Evolutionary conservation across 2,113 vertebrate genomes (phyloP), one percentile per base, ranked within the genome.

Genomic region (Lampris megalopsis): DNA sequence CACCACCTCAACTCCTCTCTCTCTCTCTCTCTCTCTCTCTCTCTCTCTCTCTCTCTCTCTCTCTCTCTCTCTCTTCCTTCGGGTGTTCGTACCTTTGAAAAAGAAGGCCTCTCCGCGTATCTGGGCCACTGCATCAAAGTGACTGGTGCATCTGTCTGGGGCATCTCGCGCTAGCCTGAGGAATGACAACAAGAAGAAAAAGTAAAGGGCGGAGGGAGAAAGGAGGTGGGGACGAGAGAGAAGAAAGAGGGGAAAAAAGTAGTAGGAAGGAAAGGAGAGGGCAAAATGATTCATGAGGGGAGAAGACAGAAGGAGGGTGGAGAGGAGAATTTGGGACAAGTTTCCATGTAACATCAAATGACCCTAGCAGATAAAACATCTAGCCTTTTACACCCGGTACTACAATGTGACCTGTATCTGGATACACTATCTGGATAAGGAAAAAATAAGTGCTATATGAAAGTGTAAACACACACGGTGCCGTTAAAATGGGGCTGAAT

Each of bases 51-150:
- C 37, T 54, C 50, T 24, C 42, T 37, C 8, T 36, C 11, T 13
- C n/a, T 38, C 8, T 13, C 50, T 53, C 41, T 4, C 9, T 40
- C 11, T 38, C n/a, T 50, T 53, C 10, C 48, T 40, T 57, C 5
- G 57, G 37, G 63, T 24, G 73, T 42, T 45, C 68, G 74, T 93
- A 99, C 98, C 98, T 97, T 98, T 99, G 86, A 99, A 99, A 87
- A 99, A 99, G 93, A 99, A 99, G 42, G 97, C 97, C 87, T 99
- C 98, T 2, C 98, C 98, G 2, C 98, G 94, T 90, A 99, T 99
- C 92, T 99, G 97, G 63, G 98, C 98, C 86, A 99, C 97, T 0
- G 98, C 98, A 0, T 99, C 98, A 0, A 99, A 99, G 83, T 96
- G 92, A 0, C 94, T 91, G 70, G 83, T 94, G 82, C 98, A 99